Conservation (phyloP, 2,113 vertebrate species). For the Vanacampus margaritifer region DNA sequence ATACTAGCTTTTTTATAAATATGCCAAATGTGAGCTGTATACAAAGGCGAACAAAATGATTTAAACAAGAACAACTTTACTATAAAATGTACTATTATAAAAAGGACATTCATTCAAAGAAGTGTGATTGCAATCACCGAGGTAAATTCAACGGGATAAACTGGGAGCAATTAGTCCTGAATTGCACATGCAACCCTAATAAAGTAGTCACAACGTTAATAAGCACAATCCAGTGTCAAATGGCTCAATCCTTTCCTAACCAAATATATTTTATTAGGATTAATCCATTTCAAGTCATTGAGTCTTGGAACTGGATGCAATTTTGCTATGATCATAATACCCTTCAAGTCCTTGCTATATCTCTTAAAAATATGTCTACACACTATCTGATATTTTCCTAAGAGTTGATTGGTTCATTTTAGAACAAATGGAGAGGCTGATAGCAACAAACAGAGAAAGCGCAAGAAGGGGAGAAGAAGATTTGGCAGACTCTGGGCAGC, state of each 20-base stretch:
- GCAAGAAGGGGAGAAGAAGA: neutral
- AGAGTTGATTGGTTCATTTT: neutral
- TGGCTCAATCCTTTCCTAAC: constrained; percentile 29
- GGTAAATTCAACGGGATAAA: too few relatives aligned
- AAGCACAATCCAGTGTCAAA: neutral
- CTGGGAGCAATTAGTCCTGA: neutral
- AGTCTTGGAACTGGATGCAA: neutral
- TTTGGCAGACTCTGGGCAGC: constrained; percentile 17
- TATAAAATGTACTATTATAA: too few relatives aligned
- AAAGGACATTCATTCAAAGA: neutral
- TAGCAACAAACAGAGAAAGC: neutral
- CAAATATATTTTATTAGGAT: constrained; percentile 48
- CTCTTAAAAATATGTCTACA: neutral
- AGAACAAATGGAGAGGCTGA: neutral
- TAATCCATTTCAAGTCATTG: constrained; percentile 52
- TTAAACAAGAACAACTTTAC: too few relatives aligned
- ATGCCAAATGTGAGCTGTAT: too few relatives aligned
- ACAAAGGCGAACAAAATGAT: too few relatives aligned
- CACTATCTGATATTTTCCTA: neutral
- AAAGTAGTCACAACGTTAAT: constrained; percentile 24
- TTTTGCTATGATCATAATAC: neutral
- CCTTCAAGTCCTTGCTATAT: neutral
- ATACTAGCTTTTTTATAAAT: too few relatives aligned
- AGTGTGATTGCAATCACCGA: neutral
- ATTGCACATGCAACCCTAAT: neutral